Evolutionary conservation across 53 echinoderm and acorn worm genomes (phyloP).

Genomic region (Temnopleurus reevesii): DNA sequence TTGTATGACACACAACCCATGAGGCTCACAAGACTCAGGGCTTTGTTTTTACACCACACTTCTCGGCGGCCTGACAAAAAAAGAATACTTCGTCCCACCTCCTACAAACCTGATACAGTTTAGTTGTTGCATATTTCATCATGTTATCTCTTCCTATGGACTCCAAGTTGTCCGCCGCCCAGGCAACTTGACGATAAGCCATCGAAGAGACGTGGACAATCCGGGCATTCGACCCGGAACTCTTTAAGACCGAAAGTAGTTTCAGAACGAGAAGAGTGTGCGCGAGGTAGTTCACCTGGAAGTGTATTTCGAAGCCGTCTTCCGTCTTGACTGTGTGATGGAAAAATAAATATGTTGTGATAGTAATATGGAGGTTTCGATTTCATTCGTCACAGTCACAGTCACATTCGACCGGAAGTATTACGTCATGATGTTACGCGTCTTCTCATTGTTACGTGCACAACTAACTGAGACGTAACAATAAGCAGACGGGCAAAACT

Average conservation of each 20-base stretch:
- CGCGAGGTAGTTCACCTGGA: conserved; percentile 88
- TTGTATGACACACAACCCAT: too few species aligned
- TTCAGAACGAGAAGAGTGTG: conserved; percentile 79
- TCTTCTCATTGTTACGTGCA: too few species aligned
- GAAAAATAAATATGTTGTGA: not conserved
- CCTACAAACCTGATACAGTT: conserved; percentile 56
- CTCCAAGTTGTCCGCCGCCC: conserved; percentile 39
- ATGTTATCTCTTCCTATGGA: not conserved
- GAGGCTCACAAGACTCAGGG: too few species aligned
- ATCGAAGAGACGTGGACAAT: conserved; percentile 72
- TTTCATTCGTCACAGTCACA: too few species aligned
- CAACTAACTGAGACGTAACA: too few species aligned
- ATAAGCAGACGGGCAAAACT: too few species aligned
- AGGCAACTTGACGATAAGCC: conserved; percentile 23
- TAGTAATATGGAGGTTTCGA: too few species aligned
- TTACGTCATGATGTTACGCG: too few species aligned
- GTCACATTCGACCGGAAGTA: too few species aligned
- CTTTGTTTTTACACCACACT: too few species aligned
- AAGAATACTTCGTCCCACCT: not conserved
- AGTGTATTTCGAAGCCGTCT: conserved; percentile 75
- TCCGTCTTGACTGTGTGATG: not conserved
- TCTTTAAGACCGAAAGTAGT: conserved; percentile 74
- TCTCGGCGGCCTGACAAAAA: too few species aligned
- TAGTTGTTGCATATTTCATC: conserved; percentile 37
- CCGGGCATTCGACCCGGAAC: conserved; percentile 61